phyloP scores from a whole-genome alignment of 2,797 vertebrate genomes.

The Austrolebias charrua region DNA sequence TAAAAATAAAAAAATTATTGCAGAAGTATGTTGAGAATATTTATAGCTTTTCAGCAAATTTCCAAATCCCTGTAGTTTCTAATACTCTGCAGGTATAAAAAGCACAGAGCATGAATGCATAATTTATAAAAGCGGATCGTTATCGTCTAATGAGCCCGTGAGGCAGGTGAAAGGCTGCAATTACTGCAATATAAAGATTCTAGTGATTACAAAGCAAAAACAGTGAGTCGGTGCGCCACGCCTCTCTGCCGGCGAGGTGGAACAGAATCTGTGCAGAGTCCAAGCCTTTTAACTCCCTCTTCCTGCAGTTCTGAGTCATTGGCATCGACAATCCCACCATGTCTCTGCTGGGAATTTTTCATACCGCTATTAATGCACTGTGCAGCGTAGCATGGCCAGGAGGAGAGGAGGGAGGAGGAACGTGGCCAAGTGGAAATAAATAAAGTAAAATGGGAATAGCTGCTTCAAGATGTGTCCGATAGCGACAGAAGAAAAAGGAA shows the following conservation, averaged over 20 bases:
- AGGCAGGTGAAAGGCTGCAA: slow-evolving; percentile 14
- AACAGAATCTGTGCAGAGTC: slow-evolving; percentile 51
- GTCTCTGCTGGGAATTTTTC: slow-evolving; percentile 63
- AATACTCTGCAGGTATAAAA: not conserved
- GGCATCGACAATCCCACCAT: slow-evolving; percentile 60
- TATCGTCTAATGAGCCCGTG: slow-evolving; percentile 1
- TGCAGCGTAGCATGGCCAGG: slow-evolving; percentile 53
- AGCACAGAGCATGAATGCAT: slow-evolving; percentile 11
- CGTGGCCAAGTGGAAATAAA: slow-evolving; percentile 44
- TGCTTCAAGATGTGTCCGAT: slow-evolving; percentile 17
- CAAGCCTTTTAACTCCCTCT: slow-evolving; percentile 44
- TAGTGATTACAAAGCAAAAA: slow-evolving; percentile 10
- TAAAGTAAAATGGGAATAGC: slow-evolving; percentile 17
- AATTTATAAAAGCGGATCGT: slow-evolving; percentile 20
- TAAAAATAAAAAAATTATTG: not conserved
- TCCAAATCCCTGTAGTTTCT: not conserved
- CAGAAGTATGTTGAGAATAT: not conserved
- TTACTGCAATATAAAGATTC: slow-evolving; percentile 21
- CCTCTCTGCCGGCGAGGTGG: slow-evolving; percentile 37
- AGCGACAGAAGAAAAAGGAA: slow-evolving; percentile 14
- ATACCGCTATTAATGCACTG: slow-evolving; percentile 69
- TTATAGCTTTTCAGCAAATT: slow-evolving; percentile 7
- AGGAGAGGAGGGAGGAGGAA: slow-evolving; percentile 33
- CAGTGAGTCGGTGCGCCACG: slow-evolving; percentile 20
- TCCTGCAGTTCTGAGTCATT: slow-evolving; percentile 68